Evolutionary conservation across 2,113 vertebrate species (phyloP).

Genomic region (Daphoenositta chrysoptera): DNA sequence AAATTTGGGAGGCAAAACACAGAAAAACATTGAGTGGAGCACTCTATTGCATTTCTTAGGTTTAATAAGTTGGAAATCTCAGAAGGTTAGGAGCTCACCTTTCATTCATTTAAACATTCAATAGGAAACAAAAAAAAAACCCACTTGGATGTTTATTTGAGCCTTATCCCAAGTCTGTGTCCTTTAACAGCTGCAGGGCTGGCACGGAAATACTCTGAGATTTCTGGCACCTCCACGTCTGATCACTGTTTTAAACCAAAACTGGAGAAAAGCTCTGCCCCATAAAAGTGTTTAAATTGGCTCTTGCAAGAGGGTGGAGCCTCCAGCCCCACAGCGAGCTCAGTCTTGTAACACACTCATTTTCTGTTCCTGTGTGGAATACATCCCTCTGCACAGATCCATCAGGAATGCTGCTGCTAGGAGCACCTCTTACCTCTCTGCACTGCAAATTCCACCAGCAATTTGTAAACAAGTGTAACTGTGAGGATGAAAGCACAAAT

Average conservation of each 20-base stretch:
- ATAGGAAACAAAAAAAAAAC: background rate
- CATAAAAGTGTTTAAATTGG: background rate
- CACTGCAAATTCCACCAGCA: background rate
- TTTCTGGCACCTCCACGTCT: conserved; percentile 43
- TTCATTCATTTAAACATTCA: conserved; percentile 44
- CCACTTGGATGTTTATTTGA: background rate
- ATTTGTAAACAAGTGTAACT: background rate
- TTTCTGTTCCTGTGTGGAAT: background rate
- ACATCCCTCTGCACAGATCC: background rate
- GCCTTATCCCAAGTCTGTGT: conserved; percentile 14
- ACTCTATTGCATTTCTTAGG: background rate
- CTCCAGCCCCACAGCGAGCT: background rate
- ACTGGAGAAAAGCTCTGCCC: background rate
- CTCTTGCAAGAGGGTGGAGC: background rate
- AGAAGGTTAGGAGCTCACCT: conserved; percentile 6
- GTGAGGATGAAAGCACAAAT: background rate
- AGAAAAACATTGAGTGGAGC: background rate
- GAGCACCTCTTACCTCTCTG: background rate
- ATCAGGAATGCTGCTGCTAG: background rate
- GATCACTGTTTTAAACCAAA: conserved; percentile 4
- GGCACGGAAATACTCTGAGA: conserved; percentile 14
- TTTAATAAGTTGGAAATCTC: background rate
- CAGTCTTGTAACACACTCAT: background rate
- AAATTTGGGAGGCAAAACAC: background rate
- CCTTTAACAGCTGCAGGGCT: conserved; percentile 42